A percentile compares a stretch with the other conserved stretches of the same genome.
These are phyloP conservation scores for Myrmophylax atrothorax DNA, from an alignment of 2,113 vertebrate genomes.

Conservation along the genomic window DNA sequence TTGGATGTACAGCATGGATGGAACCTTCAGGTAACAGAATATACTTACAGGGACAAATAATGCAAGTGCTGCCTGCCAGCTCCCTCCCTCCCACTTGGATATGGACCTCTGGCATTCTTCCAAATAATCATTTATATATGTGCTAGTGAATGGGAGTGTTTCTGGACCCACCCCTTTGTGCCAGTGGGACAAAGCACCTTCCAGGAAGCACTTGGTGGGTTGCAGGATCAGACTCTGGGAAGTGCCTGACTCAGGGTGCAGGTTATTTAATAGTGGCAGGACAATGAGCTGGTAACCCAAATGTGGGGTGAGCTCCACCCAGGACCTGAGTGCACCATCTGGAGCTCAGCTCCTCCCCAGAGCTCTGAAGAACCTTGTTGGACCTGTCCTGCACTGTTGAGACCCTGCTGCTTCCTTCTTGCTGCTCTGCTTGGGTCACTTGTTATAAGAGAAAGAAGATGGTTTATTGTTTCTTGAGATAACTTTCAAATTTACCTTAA, in stretches of 20 bases:
- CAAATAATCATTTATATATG: background rate
- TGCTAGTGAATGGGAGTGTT: background rate
- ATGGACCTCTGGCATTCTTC: background rate
- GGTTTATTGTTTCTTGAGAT: background rate
- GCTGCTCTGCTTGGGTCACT: background rate
- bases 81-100: background rate
- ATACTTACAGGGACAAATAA: background rate
- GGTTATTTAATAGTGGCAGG: background rate
- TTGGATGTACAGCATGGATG: background rate
- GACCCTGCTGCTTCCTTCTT: background rate
- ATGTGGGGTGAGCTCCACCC: background rate
- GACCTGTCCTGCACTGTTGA: background rate
- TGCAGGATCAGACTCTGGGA: background rate
- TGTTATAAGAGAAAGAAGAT: background rate
- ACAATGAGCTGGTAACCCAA: background rate
- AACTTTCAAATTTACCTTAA: background rate
- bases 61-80: background rate
- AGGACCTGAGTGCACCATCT: rapidly evolving
- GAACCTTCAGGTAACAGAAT: background rate
- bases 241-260: background rate
- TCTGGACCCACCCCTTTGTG: background rate
- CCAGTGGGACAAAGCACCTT: background rate
- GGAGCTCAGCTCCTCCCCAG: background rate
- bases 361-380: background rate
- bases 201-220: background rate